Conservation (phyloP, 2,113 vertebrate genomes). For the Apodemus speciosus region DNA sequence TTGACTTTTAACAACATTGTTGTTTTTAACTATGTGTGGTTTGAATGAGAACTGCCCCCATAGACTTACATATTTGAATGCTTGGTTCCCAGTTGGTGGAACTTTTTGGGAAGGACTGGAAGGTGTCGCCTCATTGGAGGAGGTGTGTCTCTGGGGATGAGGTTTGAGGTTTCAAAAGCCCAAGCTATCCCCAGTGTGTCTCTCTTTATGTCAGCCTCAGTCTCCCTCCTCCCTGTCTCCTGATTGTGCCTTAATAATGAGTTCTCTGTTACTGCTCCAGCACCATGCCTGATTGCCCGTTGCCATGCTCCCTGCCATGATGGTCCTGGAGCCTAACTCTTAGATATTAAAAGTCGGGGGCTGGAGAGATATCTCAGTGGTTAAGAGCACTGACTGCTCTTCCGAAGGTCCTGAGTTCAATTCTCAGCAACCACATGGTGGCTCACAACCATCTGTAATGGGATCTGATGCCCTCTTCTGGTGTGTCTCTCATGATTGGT, state of each 20-base stretch:
- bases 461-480: too few relatives aligned
- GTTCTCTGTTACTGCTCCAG: background rate
- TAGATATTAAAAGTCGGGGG: background rate
- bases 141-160: background rate
- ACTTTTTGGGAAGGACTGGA: background rate
- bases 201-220: background rate
- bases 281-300: background rate
- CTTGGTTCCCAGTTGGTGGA: background rate
- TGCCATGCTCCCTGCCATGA: background rate
- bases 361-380: too few relatives aligned
- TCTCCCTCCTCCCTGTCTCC: background rate
- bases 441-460: too few relatives aligned
- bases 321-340: background rate
- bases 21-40: conserved; percentile 6
- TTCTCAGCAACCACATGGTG: too few relatives aligned
- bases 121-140: background rate
- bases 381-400: too few relatives aligned
- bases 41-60: background rate
- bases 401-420: too few relatives aligned
- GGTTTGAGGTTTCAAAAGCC: background rate
- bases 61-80: background rate
- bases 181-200: background rate
- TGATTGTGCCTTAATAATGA: background rate
- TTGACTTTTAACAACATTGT: conserved; percentile 36
- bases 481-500: too few relatives aligned